Evolutionary conservation across 1,140 invertebrate species (phyloP), one percentile per base, ranked within the genome.

Genomic region (Aphaenogaster floridana): DNA sequence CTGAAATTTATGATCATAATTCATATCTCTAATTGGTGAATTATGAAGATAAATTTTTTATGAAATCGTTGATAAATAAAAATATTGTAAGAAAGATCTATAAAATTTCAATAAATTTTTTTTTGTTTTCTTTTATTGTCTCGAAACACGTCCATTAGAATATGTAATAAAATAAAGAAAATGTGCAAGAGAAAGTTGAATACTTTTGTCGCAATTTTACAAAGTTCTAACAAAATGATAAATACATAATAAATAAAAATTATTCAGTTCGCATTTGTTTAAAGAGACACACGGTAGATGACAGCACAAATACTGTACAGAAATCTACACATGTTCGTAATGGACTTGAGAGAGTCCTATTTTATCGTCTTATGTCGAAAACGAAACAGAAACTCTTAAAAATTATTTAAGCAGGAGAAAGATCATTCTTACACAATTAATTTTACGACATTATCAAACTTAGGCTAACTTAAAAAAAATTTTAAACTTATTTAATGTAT

Each of bases 221-320:
- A 61, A 63, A 78, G 45, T 78, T 17, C 2, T 28, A 61, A 61
- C 21, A 64, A 48, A 69, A 21, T 48, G 8, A 45, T 45, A 45
- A 21, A 21, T 21, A 48, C 15, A 15, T 21, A 48, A 39, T 52
- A 78, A 64, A 48, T 80, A 3, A 66, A 66, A 68, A 39, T 66
- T 52, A 21, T 36, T 28, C 3, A 15, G 0, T 3, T 0, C 15
- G 34, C 42, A 52, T 50, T 50, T 36, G 7, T n/a, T 80, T 80
- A 52, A 54, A 15, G 13, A 52, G 0, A 39, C 0, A 15, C 13
- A 1, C 78, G 34, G 7, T 54, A 80, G 78, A 80, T 80, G 78
- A 17, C 78, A 80, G 63, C 61, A 80, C 63, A 69, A 68, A 54
- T 80, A 39, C 45, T 13, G 1, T 17, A 28, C 1, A 42, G n/a